Evolutionary conservation across 2,113 vertebrate species (phyloP).

Genomic region (Leuciscus idus): DNA sequence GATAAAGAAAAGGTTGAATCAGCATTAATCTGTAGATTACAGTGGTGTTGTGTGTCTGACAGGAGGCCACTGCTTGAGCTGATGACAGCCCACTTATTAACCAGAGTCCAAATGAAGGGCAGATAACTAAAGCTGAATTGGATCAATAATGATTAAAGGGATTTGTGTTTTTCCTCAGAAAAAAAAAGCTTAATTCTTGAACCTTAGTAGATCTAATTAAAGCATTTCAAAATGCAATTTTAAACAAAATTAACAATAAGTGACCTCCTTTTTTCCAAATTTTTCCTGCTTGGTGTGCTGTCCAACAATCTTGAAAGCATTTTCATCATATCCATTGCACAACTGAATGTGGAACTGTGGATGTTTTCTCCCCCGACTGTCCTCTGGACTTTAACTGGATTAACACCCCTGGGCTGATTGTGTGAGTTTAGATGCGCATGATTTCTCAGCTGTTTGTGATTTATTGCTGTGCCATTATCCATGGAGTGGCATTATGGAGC

Average conservation of each 20-base stretch:
- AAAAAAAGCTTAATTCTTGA: neutral
- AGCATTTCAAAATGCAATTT: constrained; percentile 3
- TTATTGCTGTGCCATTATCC: constrained; percentile 49
- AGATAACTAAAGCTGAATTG: constrained; percentile 6
- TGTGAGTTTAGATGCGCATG: constrained; percentile 19
- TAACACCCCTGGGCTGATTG: neutral
- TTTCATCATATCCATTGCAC: neutral
- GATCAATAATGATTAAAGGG: neutral
- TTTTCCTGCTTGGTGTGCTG: neutral
- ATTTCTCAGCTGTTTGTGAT: constrained; percentile 25
- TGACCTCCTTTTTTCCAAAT: neutral
- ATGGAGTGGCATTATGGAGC: constrained; percentile 53
- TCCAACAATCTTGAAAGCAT: neutral
- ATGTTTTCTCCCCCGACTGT: neutral
- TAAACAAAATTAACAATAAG: neutral
- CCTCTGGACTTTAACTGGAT: constrained; percentile 10
- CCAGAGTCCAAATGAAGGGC: constrained; percentile 25
- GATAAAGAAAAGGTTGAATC: neutral
- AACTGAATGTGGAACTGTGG: neutral
- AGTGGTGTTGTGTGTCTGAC: neutral
- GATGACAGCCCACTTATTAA: constrained; percentile 11
- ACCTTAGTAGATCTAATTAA: neutral
- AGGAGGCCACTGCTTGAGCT: constrained; percentile 18
- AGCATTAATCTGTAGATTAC: constrained; percentile 28
- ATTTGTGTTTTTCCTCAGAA: neutral